Evolutionary conservation across 2,888 invertebrate species (phyloP), one percentile per base, ranked within the genome.

Genomic region (Tineola bisselliella): DNA sequence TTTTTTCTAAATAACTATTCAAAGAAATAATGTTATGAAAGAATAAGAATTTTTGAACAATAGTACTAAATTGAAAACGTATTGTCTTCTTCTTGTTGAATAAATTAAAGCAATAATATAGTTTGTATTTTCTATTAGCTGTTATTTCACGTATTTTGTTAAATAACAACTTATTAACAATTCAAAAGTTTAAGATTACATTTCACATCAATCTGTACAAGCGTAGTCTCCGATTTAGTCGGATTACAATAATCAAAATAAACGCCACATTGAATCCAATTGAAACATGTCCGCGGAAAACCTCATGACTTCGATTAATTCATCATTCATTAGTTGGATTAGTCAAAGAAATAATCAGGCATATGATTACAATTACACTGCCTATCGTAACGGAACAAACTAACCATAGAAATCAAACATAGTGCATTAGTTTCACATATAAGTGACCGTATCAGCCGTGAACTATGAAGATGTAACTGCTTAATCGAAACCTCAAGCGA

Each of bases 321-420:
- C 56, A 25, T 56, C n/a, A 15, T 13, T 48, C 18, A 48, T 48
- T 48, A 48, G 6, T 18, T 3, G 13, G 2, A 48, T 15, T 38
- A 38, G 38, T n/a, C n/a, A n/a, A 10, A 38, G 38, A n/a, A 76
- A 81, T 82, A 84, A 86, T 86, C 83, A 84, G 74, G 77, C 84
- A 84, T 83, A 81, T 83, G 84, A 86, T 86, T 84, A 72, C 76
- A 83, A 83, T 82, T 62, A 78, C 76, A 77, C 72, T 79, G 81
- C 75, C 68, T 74, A 79, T 79, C 81, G 80, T 78, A 82, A 84
- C 76, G 84, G 79, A 79, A 79, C 80, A 76, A 84, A 86, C 81
- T 75, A 80, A 75, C 70, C 86, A 80, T 86, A 75, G 77, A 77
- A 84, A 84, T 75, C 77, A 78, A 79, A 81, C 81, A 84, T 81